Evolutionary conservation across 2,888 invertebrate genomes (phyloP), one percentile per base, ranked within the genome.

Genomic region (Tachina lurida): DNA sequence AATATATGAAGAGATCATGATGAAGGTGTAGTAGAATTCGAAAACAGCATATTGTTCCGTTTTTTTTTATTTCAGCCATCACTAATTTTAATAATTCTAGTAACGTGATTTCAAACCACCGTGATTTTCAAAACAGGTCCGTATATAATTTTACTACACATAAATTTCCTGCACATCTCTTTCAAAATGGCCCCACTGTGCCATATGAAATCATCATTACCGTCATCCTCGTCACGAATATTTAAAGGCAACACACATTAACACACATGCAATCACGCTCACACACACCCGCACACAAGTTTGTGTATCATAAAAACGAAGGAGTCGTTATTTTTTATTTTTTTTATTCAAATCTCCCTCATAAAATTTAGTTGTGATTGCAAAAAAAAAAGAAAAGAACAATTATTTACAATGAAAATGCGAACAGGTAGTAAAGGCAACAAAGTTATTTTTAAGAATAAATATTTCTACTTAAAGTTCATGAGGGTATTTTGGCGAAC

Each of bases 201-300:
- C 31, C 31, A 31, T 31, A 76, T 65, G 58, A 80, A 75, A 80
- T 71, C 71, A 67, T 70, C 47, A 31, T 74, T 17, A 45, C 49
- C 60, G n/a, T 43, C 47, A 63, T 49, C 47, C 22, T 62, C 45
- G 41, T 19, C 19, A 49, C 49, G n/a, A 73, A 84, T 47, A 71
- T 71, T 70, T 39, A 17, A 68, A 68, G 10, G 7, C 13, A 49
- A 62, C 10, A 58, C 22, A 49, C 74, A 2, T 3, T 7, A 17
- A 76, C n/a, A 4, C 58, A n/a, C 45, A 45, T 47, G 45, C 19
- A 65, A 45, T 47, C 63, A 58, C 45, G 13, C 7, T 22, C 45
- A 22, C 12, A 39, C 62, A 39, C 9, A 4, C 31, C 19, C n/a
- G 13, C 47, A 17, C 10, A 58, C 47, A 10, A 39, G 22, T 10